These are phyloP conservation scores for Trachops cirrhosus DNA, from an alignment of 2,797 vertebrate species.

Conservation along the genomic window DNA sequence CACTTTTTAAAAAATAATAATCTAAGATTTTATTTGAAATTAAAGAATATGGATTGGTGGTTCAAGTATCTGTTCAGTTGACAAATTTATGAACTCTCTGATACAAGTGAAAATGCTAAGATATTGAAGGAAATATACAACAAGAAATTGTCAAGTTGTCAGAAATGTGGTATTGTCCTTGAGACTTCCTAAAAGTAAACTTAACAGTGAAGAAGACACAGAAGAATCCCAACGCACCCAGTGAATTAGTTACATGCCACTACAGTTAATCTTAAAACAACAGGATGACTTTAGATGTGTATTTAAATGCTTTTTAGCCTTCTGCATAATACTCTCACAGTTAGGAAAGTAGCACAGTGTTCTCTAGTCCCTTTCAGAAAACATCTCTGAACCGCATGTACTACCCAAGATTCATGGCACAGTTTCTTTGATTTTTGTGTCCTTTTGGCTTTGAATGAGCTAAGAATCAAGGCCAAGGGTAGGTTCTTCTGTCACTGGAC, in stretches of 20 bases:
- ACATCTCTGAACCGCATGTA: conserved; percentile 76
- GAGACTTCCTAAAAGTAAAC: not conserved
- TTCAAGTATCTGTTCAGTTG: not conserved
- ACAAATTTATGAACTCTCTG: not conserved
- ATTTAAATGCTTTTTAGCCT: conserved; percentile 4
- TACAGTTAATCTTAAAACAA: not conserved
- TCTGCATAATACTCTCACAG: not conserved
- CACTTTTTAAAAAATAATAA: not conserved
- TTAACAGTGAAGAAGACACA: not conserved
- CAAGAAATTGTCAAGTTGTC: not conserved
- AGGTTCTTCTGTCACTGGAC: not conserved
- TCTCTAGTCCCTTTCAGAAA: conserved; percentile 56
- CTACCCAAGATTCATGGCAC: conserved; percentile 86
- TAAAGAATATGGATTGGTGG: not conserved
- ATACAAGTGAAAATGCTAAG: not conserved
- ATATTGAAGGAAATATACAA: not conserved
- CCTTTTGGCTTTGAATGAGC: not conserved
- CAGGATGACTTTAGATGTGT: not conserved
- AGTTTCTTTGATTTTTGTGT: conserved; percentile 77
- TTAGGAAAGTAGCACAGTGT: not conserved
- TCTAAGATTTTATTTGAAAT: conserved; percentile 33
- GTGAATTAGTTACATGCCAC: not conserved
- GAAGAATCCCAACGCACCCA: not conserved
- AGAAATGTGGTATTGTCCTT: not conserved
- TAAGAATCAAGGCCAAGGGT: not conserved